A percentile compares a stretch with the other conserved stretches of the same genome.
phyloP scores from a whole-genome alignment of 53 echinoderm and acorn worm genomes.

The Antedon mediterranea region DNA sequence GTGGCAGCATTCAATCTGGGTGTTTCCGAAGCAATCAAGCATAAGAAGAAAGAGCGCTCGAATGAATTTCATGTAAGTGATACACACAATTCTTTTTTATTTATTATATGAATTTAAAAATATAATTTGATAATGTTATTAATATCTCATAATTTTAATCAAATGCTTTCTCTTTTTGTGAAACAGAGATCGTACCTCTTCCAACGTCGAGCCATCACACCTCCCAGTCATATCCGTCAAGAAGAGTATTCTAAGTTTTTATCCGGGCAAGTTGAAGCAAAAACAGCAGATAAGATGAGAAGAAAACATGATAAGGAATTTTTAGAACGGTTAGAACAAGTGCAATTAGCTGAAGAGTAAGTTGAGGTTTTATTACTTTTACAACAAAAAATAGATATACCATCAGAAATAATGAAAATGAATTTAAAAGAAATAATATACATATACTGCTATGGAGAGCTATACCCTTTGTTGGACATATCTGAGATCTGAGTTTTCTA shows the following conservation, averaged over 20 bases:
- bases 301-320: constrained; percentile 68
- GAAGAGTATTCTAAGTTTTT: constrained; percentile 59
- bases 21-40: constrained; percentile 82
- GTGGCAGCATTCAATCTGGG: constrained; percentile 93
- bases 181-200: constrained; percentile 86
- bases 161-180: not conserved
- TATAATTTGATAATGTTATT: not conserved
- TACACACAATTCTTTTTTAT: not conserved
- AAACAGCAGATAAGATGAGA: constrained; percentile 31
- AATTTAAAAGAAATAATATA: no score
- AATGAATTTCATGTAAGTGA: constrained; percentile 87
- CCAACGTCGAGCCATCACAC: constrained; percentile 58
- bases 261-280: constrained; percentile 67
- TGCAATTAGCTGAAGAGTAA: constrained; percentile 95
- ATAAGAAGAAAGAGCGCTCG: constrained; percentile 71
- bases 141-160: not conserved
- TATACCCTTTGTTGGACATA: no score
- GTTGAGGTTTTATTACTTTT: no score
- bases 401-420: no score
- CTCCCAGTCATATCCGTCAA: constrained; percentile 71
- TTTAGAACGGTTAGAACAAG: constrained; percentile 88
- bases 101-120: not conserved
- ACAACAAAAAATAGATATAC: no score
- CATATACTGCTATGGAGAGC: no score
- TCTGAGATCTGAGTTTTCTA: no score